Base-by-base conservation (phyloP, 1,140 invertebrate genomes). In the Neodiprion lecontei region DNA sequence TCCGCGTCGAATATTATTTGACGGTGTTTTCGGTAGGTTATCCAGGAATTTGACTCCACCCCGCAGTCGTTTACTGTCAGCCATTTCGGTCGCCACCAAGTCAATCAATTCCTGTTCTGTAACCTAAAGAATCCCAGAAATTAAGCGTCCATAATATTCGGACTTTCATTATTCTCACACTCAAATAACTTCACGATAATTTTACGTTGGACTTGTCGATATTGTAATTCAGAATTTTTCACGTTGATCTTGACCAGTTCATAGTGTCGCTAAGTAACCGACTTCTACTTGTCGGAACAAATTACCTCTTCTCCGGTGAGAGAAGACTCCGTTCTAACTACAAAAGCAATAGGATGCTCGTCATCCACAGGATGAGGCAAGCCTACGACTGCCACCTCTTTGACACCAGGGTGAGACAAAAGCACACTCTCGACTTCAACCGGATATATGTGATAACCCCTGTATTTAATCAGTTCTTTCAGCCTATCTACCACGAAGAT, bases 401-500 rank as follows among this genome's bases (percentile, higher is more conserved):
- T 78, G 2, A 94, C 87, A 9, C 79, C 86, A 9, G 89, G 88
- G 80, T 93, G 90, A 5, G 80, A 84, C 7, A 88, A 77, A 40
- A 94, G 82, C 5, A 92, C 12, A 71, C 84, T 84, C 81, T 94
- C 93, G n/a, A 94, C 84, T 81, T 92, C 90, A 0, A 89, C 87
- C 1, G 93, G 93, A 0, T 91, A 81, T 3, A 91, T 88, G 77
- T 91, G 90, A 68, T 88, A 78, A 53, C 89, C 90, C 83, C 89
- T 90, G 47, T 91, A 91, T 77, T 93, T 93, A 61, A 92, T 91
- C 9, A 93, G 77, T 77, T 92, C 91, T 73, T 92, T 92, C 9
- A 91, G 53, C 71, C 92, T 83, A 61, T 92, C 92, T 0, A 90
- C 79, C 69, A 92, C 82, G 48, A 84, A 91, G 28, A 92, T 76